Percentiles rank a stretch among this genome's conserved stretches.
These are phyloP conservation scores for Zosterops pallidus DNA, from an alignment of 2,113 vertebrate species.

Conservation along the genomic window DNA sequence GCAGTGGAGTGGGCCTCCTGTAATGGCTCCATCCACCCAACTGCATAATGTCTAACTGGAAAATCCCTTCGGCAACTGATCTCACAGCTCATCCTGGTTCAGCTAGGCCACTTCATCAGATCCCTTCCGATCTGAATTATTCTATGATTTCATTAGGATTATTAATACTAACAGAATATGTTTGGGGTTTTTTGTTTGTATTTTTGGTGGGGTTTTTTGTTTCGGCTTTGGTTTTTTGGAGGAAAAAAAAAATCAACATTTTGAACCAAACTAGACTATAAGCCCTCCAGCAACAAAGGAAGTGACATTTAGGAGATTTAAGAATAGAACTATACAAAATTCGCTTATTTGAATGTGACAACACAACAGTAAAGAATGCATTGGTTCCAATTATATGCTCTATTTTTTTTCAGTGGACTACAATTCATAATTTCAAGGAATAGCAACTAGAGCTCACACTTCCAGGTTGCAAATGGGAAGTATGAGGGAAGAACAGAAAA, in stretches of 20 bases:
- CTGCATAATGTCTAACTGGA: not conserved
- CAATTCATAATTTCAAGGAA: not conserved
- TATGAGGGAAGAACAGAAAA: not conserved
- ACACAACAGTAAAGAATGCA: not conserved
- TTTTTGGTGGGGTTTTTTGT: not conserved
- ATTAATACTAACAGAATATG: not conserved
- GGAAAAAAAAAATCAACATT: rapidly evolving
- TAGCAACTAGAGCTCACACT: not conserved
- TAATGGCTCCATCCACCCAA: not conserved
- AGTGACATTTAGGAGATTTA: not conserved
- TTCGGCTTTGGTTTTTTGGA: not conserved
- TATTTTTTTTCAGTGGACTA: not conserved
- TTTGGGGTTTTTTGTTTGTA: not conserved
- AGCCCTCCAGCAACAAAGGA: not conserved
- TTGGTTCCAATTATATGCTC: not conserved
- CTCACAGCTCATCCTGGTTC: not conserved
- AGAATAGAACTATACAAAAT: not conserved
- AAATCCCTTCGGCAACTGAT: not conserved
- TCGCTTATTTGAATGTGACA: not conserved
- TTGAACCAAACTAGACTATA: not conserved
- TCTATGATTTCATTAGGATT: not conserved
- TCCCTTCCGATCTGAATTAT: not conserved
- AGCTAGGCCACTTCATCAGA: not conserved
- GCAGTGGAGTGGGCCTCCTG: not conserved
- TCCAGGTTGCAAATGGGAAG: not conserved